phyloP scores from a whole-genome alignment of 1,140 invertebrate species.

The Bombus haemorrhoidalis region DNA sequence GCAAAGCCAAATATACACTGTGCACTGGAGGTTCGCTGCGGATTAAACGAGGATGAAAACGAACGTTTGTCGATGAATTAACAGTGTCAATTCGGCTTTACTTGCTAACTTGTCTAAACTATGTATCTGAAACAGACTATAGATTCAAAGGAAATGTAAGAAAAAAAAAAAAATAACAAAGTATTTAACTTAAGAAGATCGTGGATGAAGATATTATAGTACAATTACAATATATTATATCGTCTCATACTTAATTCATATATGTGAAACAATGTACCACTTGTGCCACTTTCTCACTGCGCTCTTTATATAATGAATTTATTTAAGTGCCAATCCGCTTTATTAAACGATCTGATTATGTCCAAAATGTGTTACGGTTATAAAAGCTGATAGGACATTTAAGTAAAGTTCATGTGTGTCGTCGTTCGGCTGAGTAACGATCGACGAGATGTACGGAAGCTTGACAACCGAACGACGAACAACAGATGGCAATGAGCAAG shows the following conservation, averaged over 20 bases:
- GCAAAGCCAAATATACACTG: no score
- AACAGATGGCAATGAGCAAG: conserved; percentile 54
- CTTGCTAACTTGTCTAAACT: no score
- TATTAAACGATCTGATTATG: background rate
- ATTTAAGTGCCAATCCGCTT: background rate
- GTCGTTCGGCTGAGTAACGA: background rate
- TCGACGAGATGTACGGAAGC: conserved; percentile 1
- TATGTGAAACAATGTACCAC: background rate
- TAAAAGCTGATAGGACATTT: conserved; percentile 3
- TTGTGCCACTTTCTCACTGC: background rate
- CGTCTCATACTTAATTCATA: no score
- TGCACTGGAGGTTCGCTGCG: no score
- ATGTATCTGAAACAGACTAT: no score
- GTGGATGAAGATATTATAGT: no score
- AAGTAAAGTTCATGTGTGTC: background rate
- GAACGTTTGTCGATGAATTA: no score
- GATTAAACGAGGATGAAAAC: no score
- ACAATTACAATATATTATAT: no score
- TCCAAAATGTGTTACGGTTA: background rate
- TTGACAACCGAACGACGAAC: conserved; percentile 12
- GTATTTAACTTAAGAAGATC: no score
- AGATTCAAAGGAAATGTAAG: no score
- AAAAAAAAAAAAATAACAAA: background rate
- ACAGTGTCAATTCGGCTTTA: no score
- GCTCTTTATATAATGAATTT: background rate